Evolutionary conservation across 2,797 vertebrate genomes (phyloP).

Genomic region (Muscicapa comitata): DNA sequence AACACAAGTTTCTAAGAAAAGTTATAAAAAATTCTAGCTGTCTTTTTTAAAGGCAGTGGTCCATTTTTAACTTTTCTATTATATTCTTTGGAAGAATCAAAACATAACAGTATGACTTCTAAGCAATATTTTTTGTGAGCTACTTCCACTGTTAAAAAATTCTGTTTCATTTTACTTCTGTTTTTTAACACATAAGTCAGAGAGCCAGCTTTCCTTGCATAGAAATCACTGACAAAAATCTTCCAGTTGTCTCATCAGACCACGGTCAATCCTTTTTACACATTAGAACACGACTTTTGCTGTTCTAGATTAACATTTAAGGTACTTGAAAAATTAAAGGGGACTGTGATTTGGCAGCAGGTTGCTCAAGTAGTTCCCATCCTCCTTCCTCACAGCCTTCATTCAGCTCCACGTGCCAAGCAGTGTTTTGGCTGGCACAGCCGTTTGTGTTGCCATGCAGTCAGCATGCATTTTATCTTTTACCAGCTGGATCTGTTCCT

Average conservation of each 20-base stretch:
- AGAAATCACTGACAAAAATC: neutral
- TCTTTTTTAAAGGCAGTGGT: neutral
- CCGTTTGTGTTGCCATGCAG: neutral
- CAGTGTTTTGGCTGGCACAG: conserved; percentile 28
- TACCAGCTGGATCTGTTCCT: conserved; percentile 38
- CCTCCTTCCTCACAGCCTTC: neutral
- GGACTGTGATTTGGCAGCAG: neutral
- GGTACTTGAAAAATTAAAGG: neutral
- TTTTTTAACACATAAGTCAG: neutral
- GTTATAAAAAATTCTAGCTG: neutral
- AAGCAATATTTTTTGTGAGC: neutral
- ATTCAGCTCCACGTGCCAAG: neutral
- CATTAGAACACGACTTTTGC: neutral
- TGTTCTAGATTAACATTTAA: neutral
- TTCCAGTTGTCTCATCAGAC: neutral
- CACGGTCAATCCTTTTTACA: fast-evolving
- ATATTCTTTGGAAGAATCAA: neutral
- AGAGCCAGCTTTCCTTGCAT: neutral
- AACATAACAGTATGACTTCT: neutral
- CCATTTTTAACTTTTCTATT: neutral
- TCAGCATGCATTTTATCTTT: conserved; percentile 48
- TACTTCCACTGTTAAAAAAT: neutral
- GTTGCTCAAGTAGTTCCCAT: neutral
- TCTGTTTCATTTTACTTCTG: neutral
- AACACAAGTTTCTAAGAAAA: neutral